Evolutionary conservation across 2,888 invertebrate genomes (phyloP), one percentile per base, ranked within the genome.

Genomic region (Heliconius ethilla): DNA sequence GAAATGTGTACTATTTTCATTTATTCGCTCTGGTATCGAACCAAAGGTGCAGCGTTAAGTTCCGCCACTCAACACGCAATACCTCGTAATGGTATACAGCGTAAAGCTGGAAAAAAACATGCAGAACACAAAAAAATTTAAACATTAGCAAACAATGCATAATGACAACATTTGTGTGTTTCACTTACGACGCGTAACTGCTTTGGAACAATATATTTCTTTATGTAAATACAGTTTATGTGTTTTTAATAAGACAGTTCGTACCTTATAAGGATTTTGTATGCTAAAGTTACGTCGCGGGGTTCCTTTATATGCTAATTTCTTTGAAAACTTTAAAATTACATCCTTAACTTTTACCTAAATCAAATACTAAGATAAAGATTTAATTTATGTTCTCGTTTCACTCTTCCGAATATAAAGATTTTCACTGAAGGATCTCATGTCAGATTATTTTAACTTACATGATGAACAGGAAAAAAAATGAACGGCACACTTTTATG

Each of bases 141-240:
- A 66, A 73, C 29, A 79, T 79, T 79, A 79, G 59, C 78, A 81
- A 76, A 81, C 81, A 81, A 81, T 79, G 75, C 75, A 76, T 78
- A 79, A 81, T 81, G 76, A 67, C 37, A 72, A 65, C 67, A 78
- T 74, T 78, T 67, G 72, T 78, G 70, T 76, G 78, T 79, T 76
- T 79, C 76, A 81, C 76, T 76, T 76, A 72, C 66, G 75, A 70
- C 78, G 78, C 55, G 65, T 59, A 25, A 63, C 55, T 66, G 63
- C 55, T 72, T 74, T 45, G 51, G 63, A 37, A 75, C 74, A 73
- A 75, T 75, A 75, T 70, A 75, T 72, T 70, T 74, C 75, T 70
- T 78, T 75, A 74, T 78, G 55, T 78, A 70, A 73, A 78, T 33
- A 79, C 10, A 65, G 70, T 76, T 75, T 74, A 76, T 75, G 76